Conservation (phyloP, 2,797 vertebrate genomes). For the Microctenopoma stevenorrisi region DNA sequence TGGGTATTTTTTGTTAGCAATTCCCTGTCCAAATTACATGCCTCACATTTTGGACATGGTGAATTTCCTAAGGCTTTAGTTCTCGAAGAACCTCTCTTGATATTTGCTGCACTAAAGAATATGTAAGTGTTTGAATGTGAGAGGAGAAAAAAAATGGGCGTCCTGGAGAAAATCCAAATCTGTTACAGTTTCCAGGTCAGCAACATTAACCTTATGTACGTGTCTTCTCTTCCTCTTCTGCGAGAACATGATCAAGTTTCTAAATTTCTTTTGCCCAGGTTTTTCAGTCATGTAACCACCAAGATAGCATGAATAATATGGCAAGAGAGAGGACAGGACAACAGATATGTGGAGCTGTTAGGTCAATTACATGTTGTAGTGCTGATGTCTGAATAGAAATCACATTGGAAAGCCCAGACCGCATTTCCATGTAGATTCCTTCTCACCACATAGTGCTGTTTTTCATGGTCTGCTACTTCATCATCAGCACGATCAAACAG, state of each 20-base stretch:
- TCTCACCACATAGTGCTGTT: background rate
- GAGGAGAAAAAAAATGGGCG: background rate
- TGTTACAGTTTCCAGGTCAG: slow-evolving; percentile 44
- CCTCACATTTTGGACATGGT: slow-evolving; percentile 12
- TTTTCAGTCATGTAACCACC: slow-evolving; percentile 7
- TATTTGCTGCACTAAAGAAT: slow-evolving; percentile 17
- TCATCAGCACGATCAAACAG: background rate
- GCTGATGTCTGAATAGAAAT: slow-evolving; percentile 2
- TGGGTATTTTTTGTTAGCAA: slow-evolving; percentile 6
- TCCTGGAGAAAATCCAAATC: background rate
- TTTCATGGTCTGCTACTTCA: background rate
- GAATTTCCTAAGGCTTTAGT: slow-evolving; percentile 8
- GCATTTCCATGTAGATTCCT: background rate
- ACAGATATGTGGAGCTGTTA: background rate
- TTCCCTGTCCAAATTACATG: background rate
- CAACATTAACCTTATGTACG: slow-evolving; percentile 46
- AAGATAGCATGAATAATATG: background rate
- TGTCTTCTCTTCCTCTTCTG: slow-evolving; percentile 15
- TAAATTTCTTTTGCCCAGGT: background rate
- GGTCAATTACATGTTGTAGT: slow-evolving; percentile 22
- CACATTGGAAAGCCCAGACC: background rate
- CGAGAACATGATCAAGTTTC: slow-evolving; percentile 21
- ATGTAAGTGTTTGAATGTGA: slow-evolving; percentile 16
- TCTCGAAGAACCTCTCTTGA: slow-evolving; percentile 21
- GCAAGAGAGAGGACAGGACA: background rate